Evolutionary conservation across 2,888 invertebrate species (phyloP).

Genomic region (Scrobipalpa costella): DNA sequence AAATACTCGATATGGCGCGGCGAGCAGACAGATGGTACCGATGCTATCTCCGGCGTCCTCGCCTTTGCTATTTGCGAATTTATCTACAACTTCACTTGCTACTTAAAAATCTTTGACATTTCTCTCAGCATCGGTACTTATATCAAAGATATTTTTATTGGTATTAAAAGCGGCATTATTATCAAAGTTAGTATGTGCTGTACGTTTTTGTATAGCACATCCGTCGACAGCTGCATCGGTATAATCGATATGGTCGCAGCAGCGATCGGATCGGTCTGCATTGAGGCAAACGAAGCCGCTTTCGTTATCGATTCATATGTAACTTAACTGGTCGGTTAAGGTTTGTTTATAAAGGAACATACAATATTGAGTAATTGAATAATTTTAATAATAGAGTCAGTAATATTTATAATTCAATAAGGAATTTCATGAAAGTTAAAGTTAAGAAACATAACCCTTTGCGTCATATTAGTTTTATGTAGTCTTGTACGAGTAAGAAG

Average conservation of each 20-base stretch:
- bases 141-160: neutral
- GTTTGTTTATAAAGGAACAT: conserved; percentile 39
- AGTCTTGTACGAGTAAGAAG: too few relatives aligned
- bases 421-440: too few relatives aligned
- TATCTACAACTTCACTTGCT: conserved; percentile 28
- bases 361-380: neutral
- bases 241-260: conserved; percentile 51
- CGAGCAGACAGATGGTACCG: conserved; percentile 58
- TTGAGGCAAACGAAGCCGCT: conserved; percentile 67
- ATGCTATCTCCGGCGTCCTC: conserved; percentile 52
- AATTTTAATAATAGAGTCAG: neutral
- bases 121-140: neutral
- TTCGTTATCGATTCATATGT: conserved; percentile 64
- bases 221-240: conserved; percentile 56
- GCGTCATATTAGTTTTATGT: too few relatives aligned
- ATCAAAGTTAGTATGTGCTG: conserved; percentile 20
- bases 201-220: conserved; percentile 36
- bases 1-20: conserved; percentile 63
- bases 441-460: too few relatives aligned
- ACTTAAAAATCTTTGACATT: conserved; percentile 14
- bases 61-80: conserved; percentile 52
- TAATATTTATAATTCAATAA: neutral
- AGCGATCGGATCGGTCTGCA: conserved; percentile 61
- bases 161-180: conserved; percentile 24
- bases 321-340: conserved; percentile 57